phyloP scores from a whole-genome alignment of 2,888 invertebrate genomes.

The Drosophila parthenogenetica region DNA sequence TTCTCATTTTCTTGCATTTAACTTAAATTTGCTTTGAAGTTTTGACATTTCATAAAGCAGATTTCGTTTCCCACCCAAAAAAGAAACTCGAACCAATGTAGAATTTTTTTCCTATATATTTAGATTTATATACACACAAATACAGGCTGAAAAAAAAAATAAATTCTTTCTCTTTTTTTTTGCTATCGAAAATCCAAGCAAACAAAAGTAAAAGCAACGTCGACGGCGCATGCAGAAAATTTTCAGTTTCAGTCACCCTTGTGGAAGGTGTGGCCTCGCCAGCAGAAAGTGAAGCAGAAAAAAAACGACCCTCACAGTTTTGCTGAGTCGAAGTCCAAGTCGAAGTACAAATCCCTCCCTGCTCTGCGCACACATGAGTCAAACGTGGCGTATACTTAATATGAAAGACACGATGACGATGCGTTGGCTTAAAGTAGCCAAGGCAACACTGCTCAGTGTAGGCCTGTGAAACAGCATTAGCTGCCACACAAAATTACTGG shows the following conservation, averaged over 20 bases:
- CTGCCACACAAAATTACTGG: slow-evolving; percentile 76
- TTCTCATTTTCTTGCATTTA: slow-evolving; percentile 81
- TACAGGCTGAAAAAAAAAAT: slow-evolving; percentile 8
- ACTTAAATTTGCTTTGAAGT: slow-evolving; percentile 82
- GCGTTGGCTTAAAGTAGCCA: slow-evolving; percentile 73
- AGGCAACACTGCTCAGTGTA: slow-evolving; percentile 52
- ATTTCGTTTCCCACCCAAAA: slow-evolving; percentile 60
- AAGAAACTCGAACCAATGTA: slow-evolving; percentile 18
- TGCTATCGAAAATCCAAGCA: slow-evolving; percentile 69
- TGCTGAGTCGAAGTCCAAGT: slow-evolving; percentile 20
- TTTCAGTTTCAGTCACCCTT: slow-evolving; percentile 79
- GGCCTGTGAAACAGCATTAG: slow-evolving; percentile 61
- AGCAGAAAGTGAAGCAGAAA: slow-evolving; percentile 29
- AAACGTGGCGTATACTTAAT: slow-evolving; percentile 69
- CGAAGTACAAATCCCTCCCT: slow-evolving; percentile 39
- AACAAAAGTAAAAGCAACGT: slow-evolving; percentile 79
- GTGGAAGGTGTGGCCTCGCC: slow-evolving; percentile 83
- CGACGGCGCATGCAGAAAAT: slow-evolving; percentile 53
- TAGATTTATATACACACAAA: slow-evolving; percentile 39
- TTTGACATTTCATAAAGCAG: slow-evolving; percentile 82
- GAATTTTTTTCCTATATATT: slow-evolving; percentile 7
- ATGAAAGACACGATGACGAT: slow-evolving; percentile 59
- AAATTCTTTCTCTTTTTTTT: slow-evolving; percentile 37
- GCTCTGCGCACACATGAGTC: slow-evolving; percentile 49
- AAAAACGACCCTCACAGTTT: slow-evolving; percentile 72